Evolutionary conservation across 2,888 invertebrate genomes (phyloP).

Genomic region (Molanna angustata): DNA sequence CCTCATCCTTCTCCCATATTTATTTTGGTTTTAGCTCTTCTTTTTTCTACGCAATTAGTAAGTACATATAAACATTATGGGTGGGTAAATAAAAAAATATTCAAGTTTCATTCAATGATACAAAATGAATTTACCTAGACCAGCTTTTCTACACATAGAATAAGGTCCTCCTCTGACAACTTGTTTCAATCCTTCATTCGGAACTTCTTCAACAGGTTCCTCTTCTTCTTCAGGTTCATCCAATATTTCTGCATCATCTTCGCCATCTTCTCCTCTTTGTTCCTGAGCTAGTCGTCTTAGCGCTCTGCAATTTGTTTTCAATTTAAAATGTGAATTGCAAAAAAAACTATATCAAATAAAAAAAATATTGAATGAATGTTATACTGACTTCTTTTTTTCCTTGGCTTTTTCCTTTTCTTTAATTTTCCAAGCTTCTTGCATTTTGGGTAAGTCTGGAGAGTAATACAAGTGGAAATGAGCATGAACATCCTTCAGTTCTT

Average conservation of each 20-base stretch:
- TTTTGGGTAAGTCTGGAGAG: slow-evolving; percentile 75
- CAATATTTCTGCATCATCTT: slow-evolving; percentile 59
- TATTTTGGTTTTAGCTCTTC: no score
- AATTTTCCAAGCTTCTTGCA: slow-evolving; percentile 71
- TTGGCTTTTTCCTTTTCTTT: slow-evolving; percentile 64
- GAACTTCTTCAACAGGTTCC: slow-evolving; percentile 50
- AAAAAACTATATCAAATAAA: not conserved
- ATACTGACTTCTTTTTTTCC: slow-evolving; percentile 51
- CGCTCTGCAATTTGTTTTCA: slow-evolving; percentile 36
- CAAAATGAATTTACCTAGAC: slow-evolving; percentile 69
- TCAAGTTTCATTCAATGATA: no score
- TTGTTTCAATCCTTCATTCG: slow-evolving; percentile 70
- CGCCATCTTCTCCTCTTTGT: slow-evolving; percentile 63
- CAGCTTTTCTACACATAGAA: slow-evolving; percentile 80
- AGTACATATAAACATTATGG: no score
- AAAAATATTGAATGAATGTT: slow-evolving; percentile 32
- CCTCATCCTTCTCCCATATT: no score
- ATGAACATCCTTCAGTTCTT: slow-evolving; percentile 91
- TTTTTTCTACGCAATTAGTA: no score
- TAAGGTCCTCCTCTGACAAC: slow-evolving; percentile 88
- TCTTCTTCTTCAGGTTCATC: slow-evolving; percentile 57
- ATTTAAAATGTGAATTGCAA: not conserved
- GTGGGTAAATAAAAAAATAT: no score
- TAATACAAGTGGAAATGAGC: slow-evolving; percentile 93
- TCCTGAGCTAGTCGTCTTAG: slow-evolving; percentile 52